Evolutionary conservation across 2,113 vertebrate species (phyloP).

Genomic region (Urocolius indicus): DNA sequence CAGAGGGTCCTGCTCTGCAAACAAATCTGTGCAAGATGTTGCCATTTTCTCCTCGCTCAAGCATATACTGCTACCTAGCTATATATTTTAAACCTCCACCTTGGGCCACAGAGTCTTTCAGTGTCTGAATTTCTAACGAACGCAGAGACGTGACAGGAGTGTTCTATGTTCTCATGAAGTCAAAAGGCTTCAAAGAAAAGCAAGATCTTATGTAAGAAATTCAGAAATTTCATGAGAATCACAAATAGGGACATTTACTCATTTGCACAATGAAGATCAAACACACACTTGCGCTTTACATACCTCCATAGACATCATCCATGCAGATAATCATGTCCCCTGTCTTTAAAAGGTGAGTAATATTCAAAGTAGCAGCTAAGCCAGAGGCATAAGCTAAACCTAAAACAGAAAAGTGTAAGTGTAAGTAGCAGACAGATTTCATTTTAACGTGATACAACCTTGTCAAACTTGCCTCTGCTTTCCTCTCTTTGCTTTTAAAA

Average conservation of each 20-base stretch:
- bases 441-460: background rate
- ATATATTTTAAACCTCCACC: background rate
- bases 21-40: too few species aligned
- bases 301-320: constrained; percentile 95
- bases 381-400: constrained; percentile 91
- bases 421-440: background rate
- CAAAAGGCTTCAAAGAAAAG: background rate
- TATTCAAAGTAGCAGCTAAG: constrained; percentile 85
- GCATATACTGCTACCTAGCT: background rate
- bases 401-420: constrained; percentile 65
- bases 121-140: background rate
- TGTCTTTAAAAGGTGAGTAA: constrained; percentile 87
- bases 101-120: background rate
- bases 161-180: background rate
- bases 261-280: background rate
- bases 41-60: background rate
- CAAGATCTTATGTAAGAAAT: fast-evolving
- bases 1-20: background rate
- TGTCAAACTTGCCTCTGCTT: background rate
- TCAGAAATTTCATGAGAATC: background rate
- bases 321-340: constrained; percentile 89
- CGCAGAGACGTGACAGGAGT: background rate
- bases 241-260: background rate
- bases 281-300: background rate
- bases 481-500: background rate